phyloP scores from a whole-genome alignment of 37 sponge, comb jelly and placozoan species.

The Beroe forskalii region DNA sequence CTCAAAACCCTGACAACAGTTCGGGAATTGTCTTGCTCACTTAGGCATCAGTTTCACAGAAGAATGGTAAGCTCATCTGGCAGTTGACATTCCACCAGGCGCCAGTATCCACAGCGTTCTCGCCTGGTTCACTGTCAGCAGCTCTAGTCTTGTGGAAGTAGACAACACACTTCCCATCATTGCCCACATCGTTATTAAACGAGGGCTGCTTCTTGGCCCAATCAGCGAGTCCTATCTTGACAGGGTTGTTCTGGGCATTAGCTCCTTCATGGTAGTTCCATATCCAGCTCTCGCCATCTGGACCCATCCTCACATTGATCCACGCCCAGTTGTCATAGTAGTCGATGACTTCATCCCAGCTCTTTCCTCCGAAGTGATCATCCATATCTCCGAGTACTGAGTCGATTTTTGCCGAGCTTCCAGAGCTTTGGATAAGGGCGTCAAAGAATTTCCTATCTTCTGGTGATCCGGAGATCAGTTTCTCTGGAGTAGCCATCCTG shows the following conservation, averaged over 20 bases:
- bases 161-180: constrained; percentile 10
- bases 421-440: constrained; percentile 34
- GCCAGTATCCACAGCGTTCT: not conserved
- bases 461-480: not conserved
- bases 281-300: constrained; percentile 4
- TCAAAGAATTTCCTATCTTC: constrained; percentile 41
- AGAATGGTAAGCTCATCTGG: not conserved
- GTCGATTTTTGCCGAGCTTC: not conserved
- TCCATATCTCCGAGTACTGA: not conserved
- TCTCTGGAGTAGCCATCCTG: not conserved
- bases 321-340: constrained; percentile 63
- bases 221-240: not conserved
- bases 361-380: constrained; percentile 27
- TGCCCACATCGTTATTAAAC: not conserved
- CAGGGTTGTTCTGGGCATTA: not conserved
- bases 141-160: constrained; percentile 13
- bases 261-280: not conserved
- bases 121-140: not conserved
- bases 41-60: constrained; percentile 10
- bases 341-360: constrained; percentile 9
- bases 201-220: constrained; percentile 20
- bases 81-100: constrained; percentile 49
- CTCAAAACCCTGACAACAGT: no score
- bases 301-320: not conserved
- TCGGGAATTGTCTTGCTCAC: no score